Percentiles rank a stretch among this genome's conserved stretches.
Conservation (phyloP, 2,113 vertebrate genomes). For the Paraplagusia blochii region DNA sequence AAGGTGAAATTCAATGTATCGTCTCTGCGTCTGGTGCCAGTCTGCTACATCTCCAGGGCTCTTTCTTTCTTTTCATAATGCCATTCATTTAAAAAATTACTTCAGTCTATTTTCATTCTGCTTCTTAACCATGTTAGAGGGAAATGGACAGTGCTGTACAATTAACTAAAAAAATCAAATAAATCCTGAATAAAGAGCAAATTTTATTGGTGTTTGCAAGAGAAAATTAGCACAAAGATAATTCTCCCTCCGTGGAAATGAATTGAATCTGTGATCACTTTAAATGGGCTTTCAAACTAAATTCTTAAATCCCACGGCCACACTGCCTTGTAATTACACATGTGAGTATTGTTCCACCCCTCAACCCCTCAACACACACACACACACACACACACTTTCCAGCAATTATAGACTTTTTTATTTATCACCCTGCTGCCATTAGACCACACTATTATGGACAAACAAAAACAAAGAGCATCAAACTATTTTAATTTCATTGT, state of each 20-base stretch:
- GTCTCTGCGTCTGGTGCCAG: slow-evolving; percentile 4
- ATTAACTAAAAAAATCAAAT: slow-evolving; percentile 4
- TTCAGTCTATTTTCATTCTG: neutral
- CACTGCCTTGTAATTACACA: slow-evolving; percentile 51
- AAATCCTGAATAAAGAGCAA: slow-evolving; percentile 22
- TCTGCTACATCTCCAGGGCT: neutral
- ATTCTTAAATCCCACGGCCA: slow-evolving; percentile 50
- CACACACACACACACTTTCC: neutral
- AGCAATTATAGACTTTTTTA: too few species aligned
- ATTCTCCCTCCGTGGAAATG: slow-evolving; percentile 41
- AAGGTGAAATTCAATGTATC: neutral
- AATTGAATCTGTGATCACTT: slow-evolving; percentile 54
- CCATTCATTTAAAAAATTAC: slow-evolving; percentile 1
- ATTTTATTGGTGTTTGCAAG: slow-evolving; percentile 17
- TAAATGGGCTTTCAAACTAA: slow-evolving; percentile 33
- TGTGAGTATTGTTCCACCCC: slow-evolving; percentile 4
- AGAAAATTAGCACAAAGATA: slow-evolving; percentile 45
- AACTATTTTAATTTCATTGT: too few species aligned
- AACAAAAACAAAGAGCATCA: too few species aligned
- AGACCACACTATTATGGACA: too few species aligned
- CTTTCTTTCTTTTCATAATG: slow-evolving; percentile 4
- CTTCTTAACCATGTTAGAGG: slow-evolving; percentile 2
- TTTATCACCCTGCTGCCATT: too few species aligned
- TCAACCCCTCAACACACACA: neutral
- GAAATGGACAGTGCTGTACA: neutral